Conservation (phyloP, 2,113 vertebrate genomes). For the Octodon degus region DNA sequence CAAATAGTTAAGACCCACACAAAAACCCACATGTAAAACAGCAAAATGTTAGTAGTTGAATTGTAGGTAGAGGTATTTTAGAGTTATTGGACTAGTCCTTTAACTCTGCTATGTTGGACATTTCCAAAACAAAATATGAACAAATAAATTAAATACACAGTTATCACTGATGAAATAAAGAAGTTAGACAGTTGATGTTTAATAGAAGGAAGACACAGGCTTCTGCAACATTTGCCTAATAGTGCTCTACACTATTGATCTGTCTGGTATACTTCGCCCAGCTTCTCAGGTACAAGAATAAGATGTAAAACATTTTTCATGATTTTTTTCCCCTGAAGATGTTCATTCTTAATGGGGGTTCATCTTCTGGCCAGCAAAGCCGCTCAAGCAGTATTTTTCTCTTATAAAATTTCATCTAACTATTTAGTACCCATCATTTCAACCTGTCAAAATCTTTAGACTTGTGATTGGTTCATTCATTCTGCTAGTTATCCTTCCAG, state of each 20-base stretch:
- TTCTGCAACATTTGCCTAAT: neutral
- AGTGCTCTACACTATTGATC: fast-evolving
- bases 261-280: neutral
- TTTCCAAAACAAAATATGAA: neutral
- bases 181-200: too few species aligned
- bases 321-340: neutral
- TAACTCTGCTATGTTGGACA: neutral
- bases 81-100: neutral
- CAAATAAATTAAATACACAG: neutral
- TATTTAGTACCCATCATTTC: neutral
- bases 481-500: constrained; percentile 8
- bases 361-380: constrained; percentile 14
- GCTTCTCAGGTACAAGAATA: neutral
- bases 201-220: neutral
- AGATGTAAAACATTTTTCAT: neutral
- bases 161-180: neutral
- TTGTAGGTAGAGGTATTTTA: neutral
- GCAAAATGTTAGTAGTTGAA: constrained; percentile 9
- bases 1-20: neutral
- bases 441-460: constrained; percentile 56
- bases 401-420: constrained; percentile 50
- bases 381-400: neutral
- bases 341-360: constrained; percentile 38
- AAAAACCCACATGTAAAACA: neutral
- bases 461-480: constrained; percentile 47